Percentiles rank a stretch among this genome's conserved stretches.
Evolutionary conservation across 2,888 invertebrate species (phyloP).

Genomic region (Erebia aethiops): DNA sequence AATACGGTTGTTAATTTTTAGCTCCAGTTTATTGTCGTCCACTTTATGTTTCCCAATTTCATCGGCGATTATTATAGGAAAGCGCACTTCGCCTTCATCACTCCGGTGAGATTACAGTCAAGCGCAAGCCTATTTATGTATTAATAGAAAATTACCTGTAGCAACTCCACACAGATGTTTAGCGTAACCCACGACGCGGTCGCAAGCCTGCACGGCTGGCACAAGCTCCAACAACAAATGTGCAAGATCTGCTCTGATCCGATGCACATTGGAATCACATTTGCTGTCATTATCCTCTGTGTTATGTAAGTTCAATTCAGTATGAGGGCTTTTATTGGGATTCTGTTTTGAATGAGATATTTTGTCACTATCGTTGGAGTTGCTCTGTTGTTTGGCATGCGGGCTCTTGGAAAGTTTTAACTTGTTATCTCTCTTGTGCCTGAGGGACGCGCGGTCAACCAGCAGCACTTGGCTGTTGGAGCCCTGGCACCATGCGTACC

Average conservation of each 20-base stretch:
- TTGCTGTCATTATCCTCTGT: neutral
- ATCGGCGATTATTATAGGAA: too few species aligned
- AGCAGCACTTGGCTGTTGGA: constrained; percentile 85
- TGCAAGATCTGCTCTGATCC: constrained; percentile 91
- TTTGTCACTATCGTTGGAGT: neutral
- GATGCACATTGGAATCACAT: constrained; percentile 65
- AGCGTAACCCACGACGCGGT: constrained; percentile 88
- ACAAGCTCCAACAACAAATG: constrained; percentile 86
- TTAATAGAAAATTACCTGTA: constrained; percentile 82
- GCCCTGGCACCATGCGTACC: constrained; percentile 79
- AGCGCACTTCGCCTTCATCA: too few species aligned
- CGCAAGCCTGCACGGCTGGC: constrained; percentile 52
- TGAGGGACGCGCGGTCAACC: constrained; percentile 90
- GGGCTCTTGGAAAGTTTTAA: constrained; percentile 38
- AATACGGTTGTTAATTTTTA: too few species aligned
- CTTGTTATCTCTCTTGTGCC: constrained; percentile 89
- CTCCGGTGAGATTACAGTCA: too few species aligned
- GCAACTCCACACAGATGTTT: constrained; percentile 96
- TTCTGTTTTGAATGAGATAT: neutral
- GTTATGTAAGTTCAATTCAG: too few species aligned
- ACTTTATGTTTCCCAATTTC: too few species aligned
- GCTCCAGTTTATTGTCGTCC: too few species aligned
- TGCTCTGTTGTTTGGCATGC: neutral
- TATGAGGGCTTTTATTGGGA: too few species aligned
- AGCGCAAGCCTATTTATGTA: neutral